Evolutionary conservation across 2,797 vertebrate genomes (phyloP).

Genomic region (Phalanger gymnotis): DNA sequence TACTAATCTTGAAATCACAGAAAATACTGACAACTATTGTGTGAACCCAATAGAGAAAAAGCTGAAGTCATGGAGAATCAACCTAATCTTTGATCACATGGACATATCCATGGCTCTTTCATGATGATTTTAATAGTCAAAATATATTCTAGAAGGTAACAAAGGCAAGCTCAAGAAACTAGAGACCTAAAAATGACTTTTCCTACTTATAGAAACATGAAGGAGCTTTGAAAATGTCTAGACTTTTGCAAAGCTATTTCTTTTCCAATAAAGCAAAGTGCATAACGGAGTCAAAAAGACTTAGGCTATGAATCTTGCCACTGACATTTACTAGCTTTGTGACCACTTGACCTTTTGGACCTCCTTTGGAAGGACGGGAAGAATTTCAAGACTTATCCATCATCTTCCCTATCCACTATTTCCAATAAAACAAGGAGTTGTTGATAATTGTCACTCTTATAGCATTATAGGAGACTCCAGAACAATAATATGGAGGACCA

Average conservation of each 20-base stretch:
- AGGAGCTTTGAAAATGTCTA: not conserved
- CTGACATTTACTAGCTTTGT: not conserved
- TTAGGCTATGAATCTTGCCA: not conserved
- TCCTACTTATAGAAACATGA: not conserved
- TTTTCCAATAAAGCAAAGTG: not conserved
- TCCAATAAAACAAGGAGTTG: not conserved
- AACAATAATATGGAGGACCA: not conserved
- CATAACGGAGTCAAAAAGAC: not conserved
- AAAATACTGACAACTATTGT: not conserved
- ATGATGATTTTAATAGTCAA: not conserved
- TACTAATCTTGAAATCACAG: not conserved
- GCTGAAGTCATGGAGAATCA: not conserved
- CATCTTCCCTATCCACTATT: not conserved
- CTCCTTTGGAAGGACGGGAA: not conserved
- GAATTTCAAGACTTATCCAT: not conserved
- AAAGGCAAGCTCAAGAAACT: not conserved
- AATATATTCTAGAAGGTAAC: not conserved
- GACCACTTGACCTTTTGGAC: not conserved
- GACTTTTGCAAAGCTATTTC: not conserved
- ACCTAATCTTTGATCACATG: not conserved
- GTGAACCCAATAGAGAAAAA: not conserved
- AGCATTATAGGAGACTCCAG: not conserved
- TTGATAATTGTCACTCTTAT: not conserved
- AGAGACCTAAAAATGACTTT: not conserved
- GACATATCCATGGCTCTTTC: not conserved